Base-by-base conservation (phyloP, 2,888 invertebrate species). In the Xanthia icteritia region DNA sequence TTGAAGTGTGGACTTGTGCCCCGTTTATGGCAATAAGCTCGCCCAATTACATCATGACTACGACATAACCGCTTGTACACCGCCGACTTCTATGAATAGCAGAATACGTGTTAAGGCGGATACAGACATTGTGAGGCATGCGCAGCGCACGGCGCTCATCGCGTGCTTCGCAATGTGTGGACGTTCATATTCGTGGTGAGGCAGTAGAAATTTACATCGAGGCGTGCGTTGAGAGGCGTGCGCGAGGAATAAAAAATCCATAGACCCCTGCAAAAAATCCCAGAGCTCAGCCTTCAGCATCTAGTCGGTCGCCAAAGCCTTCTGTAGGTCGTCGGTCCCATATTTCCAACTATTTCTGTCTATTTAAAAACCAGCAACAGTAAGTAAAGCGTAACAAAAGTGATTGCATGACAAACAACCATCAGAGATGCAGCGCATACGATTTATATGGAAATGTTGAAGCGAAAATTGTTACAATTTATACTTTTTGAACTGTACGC, bases 391-490 rank as follows among this genome's bases (percentile, higher is more conserved):
- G 61, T 73, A 73, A 70, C 69, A 65, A 68, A 78, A 68, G 36
- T 66, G 69, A 36, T 82, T 51, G 83, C 81, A 82, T 82, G 81
- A 54, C 69, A 78, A 66, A 63, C 58, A 23, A 23, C 73, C 20
- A 82, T 81, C 67, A 78, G 9, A 67, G 69, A 79, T 74, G 68
- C 79, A 61, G 17, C 36, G 69, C 36, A 63, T 23, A 54, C 66
- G 70, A 74, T 82, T 79, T 67, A 39, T 56, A 74, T 79, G 83
- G 63, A 63, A 78, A 82, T 78, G 39, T 60, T 73, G 51, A 74
- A 79, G 69, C 74, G 66, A 70, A 74, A 79, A 70, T 69, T 70
- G 66, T 83, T 51, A 74, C 83, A 64, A 67, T 79, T 82, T 79
- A 69, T 72, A 27, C 23, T 82, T 78, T 73, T 80, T 39, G 4